Evolutionary conservation across 2,888 invertebrate genomes (phyloP), one percentile per base, ranked within the genome.

Genomic region (Matsumyia berberina): DNA sequence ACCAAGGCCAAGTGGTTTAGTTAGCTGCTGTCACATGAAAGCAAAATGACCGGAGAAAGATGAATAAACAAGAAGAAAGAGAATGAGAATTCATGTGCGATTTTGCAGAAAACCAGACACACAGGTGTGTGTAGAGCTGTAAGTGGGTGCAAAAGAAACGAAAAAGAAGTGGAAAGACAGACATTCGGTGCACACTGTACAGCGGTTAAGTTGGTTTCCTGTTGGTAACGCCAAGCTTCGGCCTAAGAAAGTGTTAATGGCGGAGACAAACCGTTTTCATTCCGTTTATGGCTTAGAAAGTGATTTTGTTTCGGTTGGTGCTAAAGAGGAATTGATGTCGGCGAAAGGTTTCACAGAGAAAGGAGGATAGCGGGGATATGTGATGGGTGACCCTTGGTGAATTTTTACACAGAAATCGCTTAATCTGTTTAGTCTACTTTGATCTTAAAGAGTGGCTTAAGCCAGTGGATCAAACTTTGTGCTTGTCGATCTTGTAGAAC

Each of bases 31-130:
- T 73, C 66, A 80, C 73, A 73, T 72, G 51, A 80, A 53, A 51
- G 79, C 72, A 72, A 79, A 73, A 67, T 67, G 66, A 53, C 58
- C 73, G 53, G 58, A 53, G 60, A 69, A 53, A 73, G 60, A 73
- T 60, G 73, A 66, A 67, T 58, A 73, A 35, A 53, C n/a, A 24
- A 24, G 24, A 24, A 24, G 24, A 5, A 1, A 12, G 33, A 42
- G 49, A 60, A 33, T 39, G 51, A 60, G 67, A 67, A 73, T 55
- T 42, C 69, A 69, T 67, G 35, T 7, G 58, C 24, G 37, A 53
- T 60, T 77, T 66, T 60, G 39, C 24, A 53, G 19, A 49, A 64
- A 79, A 60, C 73, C 58, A 58, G 73, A 58, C 58, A 39, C 35
- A 79, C 78, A 72, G 64, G 72, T 79, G 70, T 79, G 70, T 72